phyloP scores from a whole-genome alignment of 2,888 invertebrate genomes.

The Pyrocoelia pectoralis region DNA sequence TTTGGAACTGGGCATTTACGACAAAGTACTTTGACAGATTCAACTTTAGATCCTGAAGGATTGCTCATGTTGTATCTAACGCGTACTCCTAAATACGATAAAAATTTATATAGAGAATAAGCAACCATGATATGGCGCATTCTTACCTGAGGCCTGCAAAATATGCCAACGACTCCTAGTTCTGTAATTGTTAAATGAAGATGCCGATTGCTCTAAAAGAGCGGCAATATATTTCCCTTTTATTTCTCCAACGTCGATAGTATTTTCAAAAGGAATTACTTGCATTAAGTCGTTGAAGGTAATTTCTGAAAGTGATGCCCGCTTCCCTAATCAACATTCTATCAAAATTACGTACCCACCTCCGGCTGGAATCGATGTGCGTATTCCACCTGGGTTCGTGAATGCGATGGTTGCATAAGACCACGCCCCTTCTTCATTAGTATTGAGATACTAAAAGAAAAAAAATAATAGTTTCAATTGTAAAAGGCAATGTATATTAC shows the following conservation, averaged over 20 bases:
- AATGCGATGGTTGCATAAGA: conserved; percentile 72
- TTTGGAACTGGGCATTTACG: conserved; percentile 69
- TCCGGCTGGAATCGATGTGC: conserved; percentile 72
- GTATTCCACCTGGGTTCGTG: conserved; percentile 74
- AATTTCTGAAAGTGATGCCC: conserved; percentile 64
- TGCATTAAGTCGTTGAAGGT: conserved; percentile 74
- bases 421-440: conserved; percentile 65
- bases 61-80: conserved; percentile 68
- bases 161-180: not conserved
- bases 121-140: not conserved
- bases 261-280: conserved; percentile 80
- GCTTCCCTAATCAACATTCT: not conserved
- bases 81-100: conserved; percentile 64
- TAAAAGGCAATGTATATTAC: conserved; percentile 18
- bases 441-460: conserved; percentile 60
- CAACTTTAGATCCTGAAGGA: conserved; percentile 67
- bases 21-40: conserved; percentile 67
- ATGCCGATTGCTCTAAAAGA: conserved; percentile 65
- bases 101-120: conserved; percentile 6
- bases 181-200: conserved; percentile 41
- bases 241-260: conserved; percentile 61
- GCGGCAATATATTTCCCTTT: conserved; percentile 35
- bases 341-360: conserved; percentile 63
- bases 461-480: not conserved
- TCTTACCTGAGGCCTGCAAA: conserved; percentile 69